phyloP scores from a whole-genome alignment of 37 sponge, comb jelly and placozoan species.

The Petrosia ficiformis region DNA sequence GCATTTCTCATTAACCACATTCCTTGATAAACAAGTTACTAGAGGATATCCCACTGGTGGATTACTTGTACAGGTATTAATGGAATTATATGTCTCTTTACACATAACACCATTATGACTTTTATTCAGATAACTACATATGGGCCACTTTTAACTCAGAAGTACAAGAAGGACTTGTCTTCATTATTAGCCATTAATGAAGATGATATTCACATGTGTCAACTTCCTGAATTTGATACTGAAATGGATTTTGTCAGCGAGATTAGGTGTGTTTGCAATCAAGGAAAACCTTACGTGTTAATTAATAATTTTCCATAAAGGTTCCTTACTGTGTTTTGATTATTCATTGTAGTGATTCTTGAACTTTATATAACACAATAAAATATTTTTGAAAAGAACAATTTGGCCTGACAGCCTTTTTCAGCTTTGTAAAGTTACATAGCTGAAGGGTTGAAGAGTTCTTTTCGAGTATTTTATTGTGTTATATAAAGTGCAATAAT shows the following conservation, averaged over 20 bases:
- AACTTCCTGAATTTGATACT: slow-evolving; percentile 76
- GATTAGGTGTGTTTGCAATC: slow-evolving; percentile 66
- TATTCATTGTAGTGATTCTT: no score
- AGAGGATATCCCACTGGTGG: background rate
- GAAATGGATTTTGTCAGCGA: slow-evolving; percentile 73
- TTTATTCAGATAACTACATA: slow-evolving; percentile 80
- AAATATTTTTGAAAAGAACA: no score
- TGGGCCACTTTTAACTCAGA: slow-evolving; percentile 52
- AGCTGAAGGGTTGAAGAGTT: no score
- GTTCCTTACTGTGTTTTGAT: no score
- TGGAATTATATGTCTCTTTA: no score
- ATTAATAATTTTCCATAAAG: no score
- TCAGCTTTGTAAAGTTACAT: no score
- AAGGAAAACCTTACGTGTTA: no score
- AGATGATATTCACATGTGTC: background rate
- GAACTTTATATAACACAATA: no score
- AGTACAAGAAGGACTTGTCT: background rate
- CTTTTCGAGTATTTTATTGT: no score
- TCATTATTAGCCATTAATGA: background rate
- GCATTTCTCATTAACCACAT: slow-evolving; percentile 31
- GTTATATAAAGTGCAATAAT: background rate
- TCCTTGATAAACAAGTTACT: slow-evolving; percentile 22
- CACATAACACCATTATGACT: background rate
- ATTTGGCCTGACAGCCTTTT: no score
- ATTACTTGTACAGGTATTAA: background rate